Evolutionary conservation across 1,140 invertebrate species (phyloP), one percentile per base, ranked within the genome.

Genomic region (Drosophila lowei): DNA sequence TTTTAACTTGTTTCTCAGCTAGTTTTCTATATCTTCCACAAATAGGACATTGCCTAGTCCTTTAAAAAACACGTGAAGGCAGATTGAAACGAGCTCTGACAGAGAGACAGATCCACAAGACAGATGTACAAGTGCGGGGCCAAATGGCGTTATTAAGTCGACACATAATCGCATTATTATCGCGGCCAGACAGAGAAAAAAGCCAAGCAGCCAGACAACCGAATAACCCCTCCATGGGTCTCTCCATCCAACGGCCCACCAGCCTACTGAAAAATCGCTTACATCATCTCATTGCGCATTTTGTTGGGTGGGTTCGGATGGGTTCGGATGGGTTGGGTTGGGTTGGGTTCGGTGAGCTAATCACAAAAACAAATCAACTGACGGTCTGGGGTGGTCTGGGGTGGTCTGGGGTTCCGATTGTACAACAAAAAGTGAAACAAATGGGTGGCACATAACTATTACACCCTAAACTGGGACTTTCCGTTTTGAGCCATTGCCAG

Each of bases 91-190:
- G 30, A 9, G 30, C 30, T 30, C 8, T 30, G 30, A 30, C 3
- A 9, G 8, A 3, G 15, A 46, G 46, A 30, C 48, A 25, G 23
- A 44, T 61, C 49, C 57, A 66, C 56, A 44, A 50, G 64, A 44
- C 30, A 43, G 62, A 54, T 52, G 56, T 61, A 58, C 15, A 18
- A 2, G 1, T 18, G 18, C 18, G 28, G 54, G 41, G 55, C 46
- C 63, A 60, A 74, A 74, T 79, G 74, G 79, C 83, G 47, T 28
- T 78, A 73, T 74, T 77, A 77, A 73, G 83, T 84, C 72, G 76
- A 71, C 77, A 53, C 77, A 77, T 85, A 85, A 86, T 86, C 81
- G 77, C 81, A 80, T 84, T 84, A 84, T 84, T 84, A 85, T 72
- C 80, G 62, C 63, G 61, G 56, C 43, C 62, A 71, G 58, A 44